Percentiles rank a stretch among this genome's conserved stretches.
phyloP scores from a whole-genome alignment of 2,113 vertebrate species.

The Bubo scandiacus region DNA sequence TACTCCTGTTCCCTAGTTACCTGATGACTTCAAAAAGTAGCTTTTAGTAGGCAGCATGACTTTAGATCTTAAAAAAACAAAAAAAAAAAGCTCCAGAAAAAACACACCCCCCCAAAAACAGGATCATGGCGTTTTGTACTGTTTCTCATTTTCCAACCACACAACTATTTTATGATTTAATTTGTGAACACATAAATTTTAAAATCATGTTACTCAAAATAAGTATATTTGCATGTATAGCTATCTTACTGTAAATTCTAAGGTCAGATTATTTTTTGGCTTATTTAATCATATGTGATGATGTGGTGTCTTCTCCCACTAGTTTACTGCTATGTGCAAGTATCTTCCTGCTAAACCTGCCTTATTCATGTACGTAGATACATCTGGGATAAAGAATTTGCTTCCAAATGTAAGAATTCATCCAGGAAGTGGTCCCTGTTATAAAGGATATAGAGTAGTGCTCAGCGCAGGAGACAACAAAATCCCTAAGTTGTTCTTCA shows the following conservation, averaged over 20 bases:
- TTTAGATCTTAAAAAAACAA: not conserved
- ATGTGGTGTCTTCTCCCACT: not conserved
- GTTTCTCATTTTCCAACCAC: not conserved
- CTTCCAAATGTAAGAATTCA: not conserved
- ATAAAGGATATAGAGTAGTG: not conserved
- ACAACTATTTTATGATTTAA: not conserved
- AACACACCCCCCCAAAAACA: not conserved
- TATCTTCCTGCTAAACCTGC: not conserved
- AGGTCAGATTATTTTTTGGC: not conserved
- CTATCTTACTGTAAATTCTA: not conserved
- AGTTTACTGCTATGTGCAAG: not conserved
- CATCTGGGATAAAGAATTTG: not conserved
- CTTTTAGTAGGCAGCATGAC: not conserved
- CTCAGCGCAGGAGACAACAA: not conserved
- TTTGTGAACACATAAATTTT: not conserved
- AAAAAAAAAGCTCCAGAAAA: not conserved
- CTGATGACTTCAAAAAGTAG: not conserved
- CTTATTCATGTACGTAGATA: not conserved
- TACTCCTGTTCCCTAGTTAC: not conserved
- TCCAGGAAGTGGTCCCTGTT: not conserved
- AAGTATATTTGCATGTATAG: not conserved
- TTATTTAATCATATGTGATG: not conserved
- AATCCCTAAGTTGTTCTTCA: not conserved
- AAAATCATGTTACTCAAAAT: not conserved
- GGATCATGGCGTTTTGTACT: not conserved